phyloP scores from a whole-genome alignment of 2,113 vertebrate genomes.

The Oostethus manadensis region DNA sequence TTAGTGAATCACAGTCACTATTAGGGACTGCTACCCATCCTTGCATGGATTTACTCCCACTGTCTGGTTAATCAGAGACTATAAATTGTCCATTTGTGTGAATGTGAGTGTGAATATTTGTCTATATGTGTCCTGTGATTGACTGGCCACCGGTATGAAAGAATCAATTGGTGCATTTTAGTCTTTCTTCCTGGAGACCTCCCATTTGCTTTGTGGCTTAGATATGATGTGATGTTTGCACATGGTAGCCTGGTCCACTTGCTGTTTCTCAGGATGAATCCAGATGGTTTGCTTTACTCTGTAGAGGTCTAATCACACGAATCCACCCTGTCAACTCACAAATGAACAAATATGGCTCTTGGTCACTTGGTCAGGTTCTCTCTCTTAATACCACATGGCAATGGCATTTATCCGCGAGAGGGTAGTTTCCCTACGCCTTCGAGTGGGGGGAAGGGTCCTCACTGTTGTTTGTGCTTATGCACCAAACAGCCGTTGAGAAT shows the following conservation, averaged over 20 bases:
- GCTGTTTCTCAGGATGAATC: not conserved
- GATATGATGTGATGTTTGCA: not conserved
- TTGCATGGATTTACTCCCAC: no score
- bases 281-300: not conserved
- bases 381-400: not conserved
- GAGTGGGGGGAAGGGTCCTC: no score
- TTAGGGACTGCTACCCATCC: no score
- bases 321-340: conserved; percentile 8
- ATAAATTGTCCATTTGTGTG: no score
- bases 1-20: no score
- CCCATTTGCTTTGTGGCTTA: not conserved
- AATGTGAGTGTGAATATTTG: no score
- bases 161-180: not conserved
- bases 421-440: no score
- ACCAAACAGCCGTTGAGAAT: no score
- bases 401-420: not conserved
- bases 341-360: not conserved
- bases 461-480: no score
- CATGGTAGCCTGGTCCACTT: not conserved
- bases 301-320: not conserved
- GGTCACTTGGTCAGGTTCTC: not conserved
- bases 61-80: no score
- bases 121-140: no score
- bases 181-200: not conserved
- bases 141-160: no score